Evolutionary conservation across 2,113 vertebrate genomes (phyloP).

Genomic region (Corythornis vintsioides): DNA sequence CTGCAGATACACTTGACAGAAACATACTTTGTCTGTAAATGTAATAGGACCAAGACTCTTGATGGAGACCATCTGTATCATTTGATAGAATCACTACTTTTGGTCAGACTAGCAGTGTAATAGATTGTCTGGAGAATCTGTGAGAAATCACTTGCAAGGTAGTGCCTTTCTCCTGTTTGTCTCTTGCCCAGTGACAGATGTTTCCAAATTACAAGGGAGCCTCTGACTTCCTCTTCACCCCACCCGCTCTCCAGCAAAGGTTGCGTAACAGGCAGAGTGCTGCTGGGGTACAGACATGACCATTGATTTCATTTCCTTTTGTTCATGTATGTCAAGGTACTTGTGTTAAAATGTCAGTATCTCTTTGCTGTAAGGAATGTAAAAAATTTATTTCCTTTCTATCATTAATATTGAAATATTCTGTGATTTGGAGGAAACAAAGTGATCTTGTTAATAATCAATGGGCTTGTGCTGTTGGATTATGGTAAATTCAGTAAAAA

Average conservation of each 20-base stretch:
- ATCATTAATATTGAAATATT: background rate
- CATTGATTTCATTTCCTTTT: background rate
- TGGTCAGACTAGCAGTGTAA: background rate
- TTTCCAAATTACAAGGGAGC: constrained; percentile 9
- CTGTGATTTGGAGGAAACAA: background rate
- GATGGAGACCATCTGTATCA: background rate
- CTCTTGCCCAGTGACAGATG: background rate
- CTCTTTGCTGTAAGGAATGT: background rate
- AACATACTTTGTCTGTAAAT: background rate
- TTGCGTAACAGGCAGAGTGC: background rate
- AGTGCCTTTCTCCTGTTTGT: background rate
- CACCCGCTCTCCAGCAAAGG: background rate
- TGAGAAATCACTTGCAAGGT: background rate
- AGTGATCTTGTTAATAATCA: background rate
- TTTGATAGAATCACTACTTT: background rate
- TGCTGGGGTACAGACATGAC: background rate
- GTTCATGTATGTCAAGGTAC: background rate
- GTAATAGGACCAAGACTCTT: background rate
- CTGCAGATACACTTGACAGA: background rate
- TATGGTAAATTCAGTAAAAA: background rate
- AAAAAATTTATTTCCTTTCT: background rate
- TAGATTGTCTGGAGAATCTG: background rate
- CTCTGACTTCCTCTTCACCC: background rate
- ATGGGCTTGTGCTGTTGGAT: background rate
- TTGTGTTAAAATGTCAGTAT: background rate